Base-by-base conservation (phyloP, 2,888 invertebrate genomes). In the Tricholauxania praeusta region DNA sequence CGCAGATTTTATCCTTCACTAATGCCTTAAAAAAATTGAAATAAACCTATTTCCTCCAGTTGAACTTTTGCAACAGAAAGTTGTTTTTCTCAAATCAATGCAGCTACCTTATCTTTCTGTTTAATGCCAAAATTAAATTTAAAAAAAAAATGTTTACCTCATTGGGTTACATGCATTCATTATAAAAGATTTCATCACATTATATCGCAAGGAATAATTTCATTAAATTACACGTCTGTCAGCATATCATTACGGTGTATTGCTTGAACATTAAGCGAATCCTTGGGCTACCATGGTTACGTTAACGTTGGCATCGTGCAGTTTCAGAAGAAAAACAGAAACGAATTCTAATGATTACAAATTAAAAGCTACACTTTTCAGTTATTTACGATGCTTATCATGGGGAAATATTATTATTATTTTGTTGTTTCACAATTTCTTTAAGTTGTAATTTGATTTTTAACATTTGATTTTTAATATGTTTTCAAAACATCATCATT, bases 171-270 rank as follows among this genome's bases (percentile, higher is more conserved):
- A 39, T 39, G 39, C 39, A 39, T 10, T 39, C 28, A 39, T 39
- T 39, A 39, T 39, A 39, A 39, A 32, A 66, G 65, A 39, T 53
- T 66, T 66, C 65, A 66, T 66, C 65, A 66, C 65, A 66, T 66
- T 53, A 66, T 53, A 28, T 53, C 12, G 32, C 39, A 22, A 63
- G n/a, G 39, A 22, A 15, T n/a, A 17, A 14, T 52, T 53, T 52
- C 53, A 19, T n/a, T 52, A 66, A 66, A 66, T 52, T 52, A n/a
- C 52, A 52, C 65, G 65, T 55, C 39, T 47, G 12, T 39, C 47
- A 49, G 19, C n/a, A n/a, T 52, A 52, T 65, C 22, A 65, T 65
- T 65, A 65, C 22, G 28, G 49, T 64, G 19, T 49, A 48, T 19
- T 10, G 5, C 39, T 32, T 62, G 62, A 17, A 48, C 17, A 64